Percentiles rank a stretch among this genome's conserved stretches.
Evolutionary conservation across 2,888 invertebrate genomes (phyloP).

Genomic region (Nephrotoma guestfalica): DNA sequence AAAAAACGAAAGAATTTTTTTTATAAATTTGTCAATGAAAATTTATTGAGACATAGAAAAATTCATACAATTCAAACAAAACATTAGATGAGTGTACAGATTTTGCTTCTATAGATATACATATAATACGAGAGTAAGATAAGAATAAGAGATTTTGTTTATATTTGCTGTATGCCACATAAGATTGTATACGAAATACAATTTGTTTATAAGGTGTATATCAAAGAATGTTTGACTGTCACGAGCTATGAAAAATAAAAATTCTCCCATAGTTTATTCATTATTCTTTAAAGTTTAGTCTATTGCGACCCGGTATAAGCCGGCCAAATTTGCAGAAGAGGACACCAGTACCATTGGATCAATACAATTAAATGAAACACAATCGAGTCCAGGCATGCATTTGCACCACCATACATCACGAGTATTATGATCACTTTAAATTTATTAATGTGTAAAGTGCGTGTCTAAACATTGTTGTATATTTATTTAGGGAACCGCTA

Average conservation of each 20-base stretch:
- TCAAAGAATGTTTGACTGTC: not conserved
- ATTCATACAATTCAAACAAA: not conserved
- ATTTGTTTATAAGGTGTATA: not conserved
- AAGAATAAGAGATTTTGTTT: not conserved
- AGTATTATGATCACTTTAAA: slow-evolving; percentile 17
- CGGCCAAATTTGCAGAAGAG: slow-evolving; percentile 73
- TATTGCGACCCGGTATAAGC: slow-evolving; percentile 75
- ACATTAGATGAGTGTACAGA: not conserved
- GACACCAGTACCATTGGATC: slow-evolving; percentile 72
- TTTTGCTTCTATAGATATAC: not conserved
- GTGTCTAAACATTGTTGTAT: slow-evolving; percentile 16
- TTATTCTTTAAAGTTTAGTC: not conserved
- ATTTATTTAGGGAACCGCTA: slow-evolving; percentile 39
- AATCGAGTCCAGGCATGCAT: slow-evolving; percentile 63
- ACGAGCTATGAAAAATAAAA: not conserved
- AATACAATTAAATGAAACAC: slow-evolving; percentile 67
- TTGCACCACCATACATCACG: slow-evolving; percentile 66
- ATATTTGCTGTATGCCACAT: not conserved
- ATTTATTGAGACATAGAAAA: not conserved
- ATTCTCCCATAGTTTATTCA: not conserved
- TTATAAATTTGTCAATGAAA: not conserved
- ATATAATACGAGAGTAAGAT: not conserved
- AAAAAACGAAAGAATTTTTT: not conserved
- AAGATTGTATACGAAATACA: not conserved
- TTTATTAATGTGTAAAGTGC: not conserved